A percentile compares a stretch with the other conserved stretches of the same genome.
Conservation (phyloP, 1,140 invertebrate species). For the honey bee (Apis mellifera) region DNA sequence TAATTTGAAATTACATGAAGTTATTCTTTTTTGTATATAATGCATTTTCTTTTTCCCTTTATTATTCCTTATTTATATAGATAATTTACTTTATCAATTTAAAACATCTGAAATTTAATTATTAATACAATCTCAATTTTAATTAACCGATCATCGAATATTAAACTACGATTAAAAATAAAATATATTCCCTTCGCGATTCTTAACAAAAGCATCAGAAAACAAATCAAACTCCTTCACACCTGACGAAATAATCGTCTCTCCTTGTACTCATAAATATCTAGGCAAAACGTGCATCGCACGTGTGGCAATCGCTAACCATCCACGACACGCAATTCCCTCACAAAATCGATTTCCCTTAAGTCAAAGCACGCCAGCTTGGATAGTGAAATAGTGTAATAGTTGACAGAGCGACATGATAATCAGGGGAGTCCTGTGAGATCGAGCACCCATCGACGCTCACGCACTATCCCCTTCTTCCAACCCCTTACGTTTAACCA, state of each 20-base stretch:
- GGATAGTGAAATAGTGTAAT: constrained; percentile 1
- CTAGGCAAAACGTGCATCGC: not conserved
- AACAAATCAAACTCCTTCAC: no score
- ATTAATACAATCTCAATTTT: no score
- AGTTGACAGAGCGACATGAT: not conserved
- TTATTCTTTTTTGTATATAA: no score
- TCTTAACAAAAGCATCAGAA: no score
- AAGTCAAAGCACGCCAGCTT: not conserved
- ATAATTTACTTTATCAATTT: no score
- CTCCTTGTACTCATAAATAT: not conserved
- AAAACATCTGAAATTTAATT: no score
- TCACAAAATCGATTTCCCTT: not conserved
- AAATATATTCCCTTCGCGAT: no score
- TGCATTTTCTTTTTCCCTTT: no score
- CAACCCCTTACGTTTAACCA: constrained; percentile 9
- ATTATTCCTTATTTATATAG: no score
- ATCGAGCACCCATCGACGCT: constrained; percentile 3
- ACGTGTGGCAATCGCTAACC: not conserved
- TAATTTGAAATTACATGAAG: no score
- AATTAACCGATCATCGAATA: no score
- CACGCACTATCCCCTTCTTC: not conserved
- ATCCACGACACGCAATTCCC: not conserved
- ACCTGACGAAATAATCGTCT: not conserved
- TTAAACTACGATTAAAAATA: no score
- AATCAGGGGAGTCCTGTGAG: not conserved